A percentile compares a stretch with the other conserved stretches of the same genome.
Evolutionary conservation across 2,888 invertebrate species (phyloP).

Genomic region (Cylindroiulus punctatus): DNA sequence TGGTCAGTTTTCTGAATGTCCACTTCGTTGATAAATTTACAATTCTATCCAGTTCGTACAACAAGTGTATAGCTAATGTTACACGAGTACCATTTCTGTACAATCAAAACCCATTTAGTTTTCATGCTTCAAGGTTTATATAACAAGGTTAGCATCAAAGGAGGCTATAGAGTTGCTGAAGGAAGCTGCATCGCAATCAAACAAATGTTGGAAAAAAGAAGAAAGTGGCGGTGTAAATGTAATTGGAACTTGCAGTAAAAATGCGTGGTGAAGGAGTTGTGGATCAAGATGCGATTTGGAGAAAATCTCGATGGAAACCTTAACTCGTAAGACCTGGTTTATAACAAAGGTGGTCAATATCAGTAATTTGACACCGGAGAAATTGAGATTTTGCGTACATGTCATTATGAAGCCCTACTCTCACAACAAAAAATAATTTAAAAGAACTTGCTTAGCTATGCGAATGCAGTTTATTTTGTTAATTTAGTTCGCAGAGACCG

Average conservation of each 20-base stretch:
- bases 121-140: constrained; percentile 17
- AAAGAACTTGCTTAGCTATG: too few relatives aligned
- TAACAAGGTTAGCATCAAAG: constrained; percentile 29
- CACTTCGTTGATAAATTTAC: neutral
- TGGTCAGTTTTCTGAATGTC: neutral
- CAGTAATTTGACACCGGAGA: neutral
- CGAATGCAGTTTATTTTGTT: too few relatives aligned
- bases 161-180: neutral
- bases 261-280: neutral
- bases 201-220: neutral
- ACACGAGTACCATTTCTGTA: neutral
- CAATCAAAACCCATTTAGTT: constrained; percentile 30
- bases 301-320: neutral
- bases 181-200: neutral
- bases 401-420: too few relatives aligned
- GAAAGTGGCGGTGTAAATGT: neutral
- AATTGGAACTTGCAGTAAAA: neutral
- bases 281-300: neutral
- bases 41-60: constrained; percentile 2
- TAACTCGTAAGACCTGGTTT: neutral
- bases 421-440: too few relatives aligned
- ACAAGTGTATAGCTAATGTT: constrained; percentile 14
- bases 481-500: too few relatives aligned
- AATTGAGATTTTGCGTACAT: neutral
- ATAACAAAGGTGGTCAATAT: neutral